Base-by-base conservation (phyloP, 2,888 invertebrate genomes). In the Leptogaster cylindrica region DNA sequence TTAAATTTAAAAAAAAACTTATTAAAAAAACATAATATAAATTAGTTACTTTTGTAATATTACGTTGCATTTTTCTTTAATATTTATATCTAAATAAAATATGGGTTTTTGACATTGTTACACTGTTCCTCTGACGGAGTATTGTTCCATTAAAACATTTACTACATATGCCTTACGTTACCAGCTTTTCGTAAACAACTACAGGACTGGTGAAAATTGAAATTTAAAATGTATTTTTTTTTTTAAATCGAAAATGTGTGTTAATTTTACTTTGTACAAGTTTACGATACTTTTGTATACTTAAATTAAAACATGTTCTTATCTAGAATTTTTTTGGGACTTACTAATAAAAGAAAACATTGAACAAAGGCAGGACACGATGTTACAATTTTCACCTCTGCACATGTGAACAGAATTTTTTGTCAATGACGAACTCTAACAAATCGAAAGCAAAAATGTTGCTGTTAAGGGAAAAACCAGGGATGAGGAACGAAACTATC, bases 271-370 rank as follows among this genome's bases (percentile, higher is more conserved):
- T 68, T 68, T 68, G 68, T 68, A 68, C 68, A 68, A 66, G 44
- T 68, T 68, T 51, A 68, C 68, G 66, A 61, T 52, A 68, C 66
- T 66, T 51, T 58, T 58, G 63, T 52, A 65, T 65, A 48, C 27
- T n/a, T 48, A 25, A 23, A 48, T 48, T 12, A 48, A 27, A 48
- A 48, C 8, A 25, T 48, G 48, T 25, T 48, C n/a, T 25, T n/a
- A 25, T n/a, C 27, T 12, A 27, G 23, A 48, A 48, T n/a, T 48
- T 25, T 48, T 20, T 25, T n/a, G n/a, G n/a, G n/a, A n/a, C n/a
- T n/a, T n/a, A n/a, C n/a, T 14, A 46, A 46, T 20, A 46, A 36
- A 1, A 41, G 14, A 41, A 41, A 41, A 41, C 41, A 41, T 41
- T 18, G 12, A 41, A 41, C 14, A 18, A 14, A 14, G 18, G 16